Percentiles rank a stretch among this genome's conserved stretches.
Evolutionary conservation across 2,113 vertebrate species (phyloP).

Genomic region (Pelmatolapia mariae): DNA sequence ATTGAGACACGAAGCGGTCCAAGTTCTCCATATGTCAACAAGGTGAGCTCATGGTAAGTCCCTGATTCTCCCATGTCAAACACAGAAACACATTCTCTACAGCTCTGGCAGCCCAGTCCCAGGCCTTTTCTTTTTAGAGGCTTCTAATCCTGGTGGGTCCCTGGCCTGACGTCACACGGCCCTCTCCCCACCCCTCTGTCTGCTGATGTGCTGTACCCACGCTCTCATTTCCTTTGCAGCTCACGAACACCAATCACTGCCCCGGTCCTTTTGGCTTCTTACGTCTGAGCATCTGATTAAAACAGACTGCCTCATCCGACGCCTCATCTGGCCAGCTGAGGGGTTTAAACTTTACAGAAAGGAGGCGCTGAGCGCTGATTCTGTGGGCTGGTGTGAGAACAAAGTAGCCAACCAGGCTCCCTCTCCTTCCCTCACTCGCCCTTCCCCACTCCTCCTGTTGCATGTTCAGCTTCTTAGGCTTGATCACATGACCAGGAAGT

Average conservation of each 20-base stretch:
- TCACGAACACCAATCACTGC: slow-evolving; percentile 79
- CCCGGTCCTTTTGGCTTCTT: slow-evolving; percentile 72
- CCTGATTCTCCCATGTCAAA: slow-evolving; percentile 66
- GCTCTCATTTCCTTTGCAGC: slow-evolving; percentile 85
- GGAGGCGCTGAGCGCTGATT: slow-evolving; percentile 3
- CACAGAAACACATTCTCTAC: slow-evolving; percentile 45
- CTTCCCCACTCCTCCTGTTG: slow-evolving; percentile 29
- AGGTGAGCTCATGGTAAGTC: slow-evolving; percentile 71
- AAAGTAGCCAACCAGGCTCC: slow-evolving; percentile 35
- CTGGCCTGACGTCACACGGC: slow-evolving; percentile 80
- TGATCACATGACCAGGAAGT: slow-evolving; percentile 93
- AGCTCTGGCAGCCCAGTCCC: slow-evolving; percentile 43
- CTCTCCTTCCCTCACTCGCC: slow-evolving; percentile 10
- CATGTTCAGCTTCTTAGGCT: slow-evolving; percentile 71
- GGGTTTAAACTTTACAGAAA: slow-evolving; percentile 60
- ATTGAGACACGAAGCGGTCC: slow-evolving; percentile 27
- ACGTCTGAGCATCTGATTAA: slow-evolving; percentile 68
- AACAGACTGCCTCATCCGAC: slow-evolving; percentile 55
- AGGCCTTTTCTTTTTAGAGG: slow-evolving; percentile 88
- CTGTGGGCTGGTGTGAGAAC: slow-evolving; percentile 31
- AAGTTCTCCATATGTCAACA: slow-evolving; percentile 54
- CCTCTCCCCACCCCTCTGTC: slow-evolving; percentile 70
- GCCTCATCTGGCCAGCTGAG: slow-evolving; percentile 59
- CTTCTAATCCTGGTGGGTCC: slow-evolving; percentile 93
- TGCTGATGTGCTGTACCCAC: slow-evolving; percentile 82